A percentile compares a stretch with the other conserved stretches of the same genome.
Evolutionary conservation across 2,797 vertebrate species (phyloP).

Genomic region (Numenius phaeopus): DNA sequence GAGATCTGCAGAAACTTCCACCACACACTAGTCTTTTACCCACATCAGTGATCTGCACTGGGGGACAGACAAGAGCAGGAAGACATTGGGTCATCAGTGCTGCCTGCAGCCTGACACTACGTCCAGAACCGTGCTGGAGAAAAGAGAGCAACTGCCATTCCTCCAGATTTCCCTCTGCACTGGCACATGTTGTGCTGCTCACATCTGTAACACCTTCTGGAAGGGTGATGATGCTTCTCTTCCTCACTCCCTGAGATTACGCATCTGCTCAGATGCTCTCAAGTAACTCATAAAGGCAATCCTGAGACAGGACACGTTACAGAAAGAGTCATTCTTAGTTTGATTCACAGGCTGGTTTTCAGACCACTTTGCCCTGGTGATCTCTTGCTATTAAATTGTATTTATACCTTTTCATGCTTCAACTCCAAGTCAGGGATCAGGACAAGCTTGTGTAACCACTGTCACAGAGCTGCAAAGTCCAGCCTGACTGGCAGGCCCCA

Average conservation of each 20-base stretch:
- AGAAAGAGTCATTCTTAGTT: background rate
- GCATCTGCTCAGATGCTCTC: background rate
- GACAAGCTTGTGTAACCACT: background rate
- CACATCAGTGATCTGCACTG: background rate
- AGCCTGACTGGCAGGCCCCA: accelerated
- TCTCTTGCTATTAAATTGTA: background rate
- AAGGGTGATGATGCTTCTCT: background rate
- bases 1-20: background rate
- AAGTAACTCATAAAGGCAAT: background rate
- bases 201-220: background rate
- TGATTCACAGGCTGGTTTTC: background rate
- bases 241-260: background rate
- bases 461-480: background rate
- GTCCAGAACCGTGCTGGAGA: background rate
- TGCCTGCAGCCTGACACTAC: background rate
- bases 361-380: background rate
- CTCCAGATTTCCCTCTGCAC: background rate
- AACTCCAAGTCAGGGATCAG: background rate
- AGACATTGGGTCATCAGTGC: background rate
- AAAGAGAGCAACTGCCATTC: background rate
- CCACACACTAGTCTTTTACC: background rate
- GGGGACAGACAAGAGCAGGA: background rate
- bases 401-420: background rate
- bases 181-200: background rate
- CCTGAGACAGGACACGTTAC: background rate